A percentile compares a stretch with the other conserved stretches of the same genome.
Conservation (phyloP, 37 sponge, comb jelly and placozoan species). For the Petrosia ficiformis region DNA sequence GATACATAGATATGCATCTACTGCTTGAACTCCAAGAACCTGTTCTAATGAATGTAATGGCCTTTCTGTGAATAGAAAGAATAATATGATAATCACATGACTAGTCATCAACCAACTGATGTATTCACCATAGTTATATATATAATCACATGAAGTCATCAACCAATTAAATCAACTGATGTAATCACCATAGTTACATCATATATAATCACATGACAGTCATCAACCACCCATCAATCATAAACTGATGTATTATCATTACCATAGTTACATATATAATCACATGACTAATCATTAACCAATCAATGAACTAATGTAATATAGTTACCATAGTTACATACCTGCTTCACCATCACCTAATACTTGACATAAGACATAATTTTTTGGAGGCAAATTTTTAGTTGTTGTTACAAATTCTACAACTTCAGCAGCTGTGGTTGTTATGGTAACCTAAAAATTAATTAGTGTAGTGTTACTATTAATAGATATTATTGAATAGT, state of each 20-base stretch:
- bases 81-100: constrained; percentile 10
- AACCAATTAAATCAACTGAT: no score
- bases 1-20: constrained; percentile 60
- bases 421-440: constrained; percentile 46
- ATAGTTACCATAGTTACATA: neutral
- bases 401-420: constrained; percentile 40
- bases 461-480: neutral
- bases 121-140: no score
- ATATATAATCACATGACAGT: no score
- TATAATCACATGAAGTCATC: no score
- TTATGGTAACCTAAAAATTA: constrained; percentile 35
- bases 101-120: no score
- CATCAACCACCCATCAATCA: no score
- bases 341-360: constrained; percentile 66
- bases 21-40: constrained; percentile 48
- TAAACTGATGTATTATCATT: neutral
- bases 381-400: constrained; percentile 42
- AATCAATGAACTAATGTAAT: no score
- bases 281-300: neutral
- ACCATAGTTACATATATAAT: no score
- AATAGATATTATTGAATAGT: neutral
- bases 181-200: no score
- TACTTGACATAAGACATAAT: constrained; percentile 72
- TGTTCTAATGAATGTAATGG: constrained; percentile 46
- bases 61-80: constrained; percentile 12